Evolutionary conservation across 2,888 invertebrate species (phyloP), one percentile per base, ranked within the genome.

Genomic region (Octonoba sinensis): DNA sequence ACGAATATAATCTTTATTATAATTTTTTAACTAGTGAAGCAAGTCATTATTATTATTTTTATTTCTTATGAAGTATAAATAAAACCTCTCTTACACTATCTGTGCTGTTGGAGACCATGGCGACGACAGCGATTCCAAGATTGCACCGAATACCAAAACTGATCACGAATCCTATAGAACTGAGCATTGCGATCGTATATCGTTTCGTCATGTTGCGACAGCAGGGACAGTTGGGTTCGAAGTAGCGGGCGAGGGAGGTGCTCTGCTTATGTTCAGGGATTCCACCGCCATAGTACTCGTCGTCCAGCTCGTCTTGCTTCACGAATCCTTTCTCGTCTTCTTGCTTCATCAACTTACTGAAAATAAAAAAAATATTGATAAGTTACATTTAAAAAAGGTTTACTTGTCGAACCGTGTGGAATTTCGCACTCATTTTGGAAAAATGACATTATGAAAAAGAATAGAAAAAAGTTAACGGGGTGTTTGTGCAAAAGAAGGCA

Each of bases 121-220:
- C 93, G 75, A 96, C 92, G 89, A 97, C 97, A 67, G 99, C 98
- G 90, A 99, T 96, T 71, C 98, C 97, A 94, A 99, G 96, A 90
- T 99, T 99, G 89, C 98, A 98, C 78, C 99, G 92, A 93, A 99
- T 99, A 22, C 99, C 99, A 88, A 97, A 96, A 89, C 96, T 96
- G 88, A 96, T 96, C 89, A 96, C 92, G 89, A 96, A 96, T 77
- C 96, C 91, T 15, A 86, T 57, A n/a, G 85, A 86, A 49, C 83
- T 82, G 27, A 86, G 85, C 22, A 86, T 11, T 15, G 86, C 86
- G 6, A 87, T 83, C 1, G 96, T 96, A 89, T 93, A 96, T 85
- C 96, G 92, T 87, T 96, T 95, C 85, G 92, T 92, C 86, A 96
- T 90, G 85, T 87, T 87, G 54, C 84, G 85, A 85, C 87, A 87